Evolutionary conservation across 2,888 invertebrate genomes (phyloP).

Genomic region (Rhyacophila evoluta): DNA sequence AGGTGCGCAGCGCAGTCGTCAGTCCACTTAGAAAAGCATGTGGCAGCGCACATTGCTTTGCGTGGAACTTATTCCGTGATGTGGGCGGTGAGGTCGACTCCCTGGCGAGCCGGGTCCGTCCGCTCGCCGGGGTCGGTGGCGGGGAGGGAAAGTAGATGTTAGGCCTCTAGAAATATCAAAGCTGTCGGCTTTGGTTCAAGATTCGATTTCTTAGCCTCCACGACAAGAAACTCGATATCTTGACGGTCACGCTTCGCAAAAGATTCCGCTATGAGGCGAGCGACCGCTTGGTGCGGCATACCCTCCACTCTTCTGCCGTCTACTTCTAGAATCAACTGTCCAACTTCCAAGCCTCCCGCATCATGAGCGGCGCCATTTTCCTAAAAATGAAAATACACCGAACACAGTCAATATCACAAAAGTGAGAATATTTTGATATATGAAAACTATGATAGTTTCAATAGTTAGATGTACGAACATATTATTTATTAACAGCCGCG

Average conservation of each 20-base stretch:
- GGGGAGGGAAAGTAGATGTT: conserved; percentile 91
- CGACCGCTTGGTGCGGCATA: conserved; percentile 90
- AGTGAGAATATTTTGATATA: no score
- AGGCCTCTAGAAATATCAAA: conserved; percentile 91
- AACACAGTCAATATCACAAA: no score
- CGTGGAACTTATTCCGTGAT: conserved; percentile 69
- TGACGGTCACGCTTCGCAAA: conserved; percentile 91
- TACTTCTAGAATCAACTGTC: conserved; percentile 93
- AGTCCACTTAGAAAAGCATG: conserved; percentile 67
- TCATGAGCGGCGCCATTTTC: conserved; percentile 95
- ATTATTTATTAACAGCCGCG: no score
- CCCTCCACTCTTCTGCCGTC: conserved; percentile 85
- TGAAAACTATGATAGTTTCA: no score
- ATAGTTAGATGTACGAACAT: no score
- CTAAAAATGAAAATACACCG: no score
- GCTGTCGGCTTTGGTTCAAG: conserved; percentile 93
- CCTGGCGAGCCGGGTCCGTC: conserved; percentile 72
- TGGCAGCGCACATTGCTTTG: conserved; percentile 70
- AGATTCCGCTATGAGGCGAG: conserved; percentile 91
- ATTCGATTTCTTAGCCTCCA: conserved; percentile 92
- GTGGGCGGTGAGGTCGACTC: conserved; percentile 74
- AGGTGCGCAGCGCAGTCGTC: conserved; percentile 41
- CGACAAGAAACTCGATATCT: conserved; percentile 93
- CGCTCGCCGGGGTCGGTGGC: conserved; percentile 81
- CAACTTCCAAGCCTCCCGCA: conserved; percentile 93